These are phyloP conservation scores for Drosophila longiperda DNA, from an alignment of 2,888 invertebrate genomes.

Conservation along the genomic window DNA sequence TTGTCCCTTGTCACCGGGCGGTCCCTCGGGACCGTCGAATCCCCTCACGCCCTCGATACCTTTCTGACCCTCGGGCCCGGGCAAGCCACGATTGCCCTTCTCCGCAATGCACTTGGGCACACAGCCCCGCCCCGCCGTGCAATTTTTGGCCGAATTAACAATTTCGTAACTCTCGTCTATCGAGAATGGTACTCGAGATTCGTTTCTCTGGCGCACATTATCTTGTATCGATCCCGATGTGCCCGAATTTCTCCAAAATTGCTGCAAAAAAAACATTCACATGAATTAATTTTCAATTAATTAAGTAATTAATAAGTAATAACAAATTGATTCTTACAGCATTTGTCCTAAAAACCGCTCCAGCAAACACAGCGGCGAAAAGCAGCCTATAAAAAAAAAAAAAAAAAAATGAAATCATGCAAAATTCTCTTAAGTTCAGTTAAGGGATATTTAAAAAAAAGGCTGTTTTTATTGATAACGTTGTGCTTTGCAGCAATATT, in stretches of 20 bases:
- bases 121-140: constrained; percentile 88
- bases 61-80: constrained; percentile 89
- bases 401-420: neutral
- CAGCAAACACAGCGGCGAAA: constrained; percentile 82
- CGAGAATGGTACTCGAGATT: constrained; percentile 64
- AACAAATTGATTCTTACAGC: constrained; percentile 77
- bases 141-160: constrained; percentile 86
- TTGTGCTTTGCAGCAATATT: constrained; percentile 2
- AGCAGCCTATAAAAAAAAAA: constrained; percentile 76
- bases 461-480: constrained; percentile 13
- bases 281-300: constrained; percentile 5
- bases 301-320: neutral
- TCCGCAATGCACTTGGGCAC: constrained; percentile 95
- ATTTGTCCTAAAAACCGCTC: constrained; percentile 76
- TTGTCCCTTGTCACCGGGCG: constrained; percentile 94
- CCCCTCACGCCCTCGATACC: constrained; percentile 92
- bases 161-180: constrained; percentile 83
- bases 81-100: constrained; percentile 92
- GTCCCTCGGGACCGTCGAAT: constrained; percentile 93
- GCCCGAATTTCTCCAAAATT: constrained; percentile 84
- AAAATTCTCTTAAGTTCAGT: constrained; percentile 8
- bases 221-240: constrained; percentile 79
- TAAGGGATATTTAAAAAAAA: neutral
- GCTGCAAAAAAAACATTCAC: constrained; percentile 67
- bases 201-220: constrained; percentile 74